Conservation (phyloP, 64 coral and sea anemone species). For the Montipora foliosa region DNA sequence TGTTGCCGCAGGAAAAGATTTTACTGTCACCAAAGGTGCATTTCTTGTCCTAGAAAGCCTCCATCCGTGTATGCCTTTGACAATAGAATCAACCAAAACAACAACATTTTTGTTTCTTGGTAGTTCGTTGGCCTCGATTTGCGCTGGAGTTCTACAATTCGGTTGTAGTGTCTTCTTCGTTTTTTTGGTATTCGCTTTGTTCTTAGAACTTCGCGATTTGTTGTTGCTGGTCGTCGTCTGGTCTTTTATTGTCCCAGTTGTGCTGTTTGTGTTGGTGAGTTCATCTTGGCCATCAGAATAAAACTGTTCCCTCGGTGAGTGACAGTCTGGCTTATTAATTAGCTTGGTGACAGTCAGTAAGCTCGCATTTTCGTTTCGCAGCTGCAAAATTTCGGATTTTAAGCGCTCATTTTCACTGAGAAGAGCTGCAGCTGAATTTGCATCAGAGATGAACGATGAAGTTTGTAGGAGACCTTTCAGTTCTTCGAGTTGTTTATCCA, state of each 20-base stretch:
- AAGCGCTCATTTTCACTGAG: background rate
- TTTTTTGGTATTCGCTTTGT: constrained; percentile 20
- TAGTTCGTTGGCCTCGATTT: background rate
- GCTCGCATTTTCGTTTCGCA: background rate
- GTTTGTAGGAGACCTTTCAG: background rate
- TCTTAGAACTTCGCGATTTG: constrained; percentile 30
- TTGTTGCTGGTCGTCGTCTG: constrained; percentile 24
- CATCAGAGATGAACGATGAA: background rate
- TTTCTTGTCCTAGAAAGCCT: constrained; percentile 3
- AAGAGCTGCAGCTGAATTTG: background rate
- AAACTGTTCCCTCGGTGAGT: background rate
- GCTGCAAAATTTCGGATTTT: background rate
- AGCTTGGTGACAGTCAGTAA: background rate
- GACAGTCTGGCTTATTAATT: constrained; percentile 4
- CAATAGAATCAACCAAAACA: constrained; percentile 26
- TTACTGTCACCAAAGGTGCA: constrained; percentile 10
- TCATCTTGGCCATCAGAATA: constrained; percentile 13
- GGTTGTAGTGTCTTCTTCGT: constrained; percentile 12
- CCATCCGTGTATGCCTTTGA: constrained; percentile 51
- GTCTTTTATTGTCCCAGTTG: constrained; percentile 20
- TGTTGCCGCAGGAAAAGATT: constrained; percentile 33
- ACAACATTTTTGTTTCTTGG: constrained; percentile 19
- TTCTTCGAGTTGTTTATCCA: background rate
- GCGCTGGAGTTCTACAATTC: background rate
- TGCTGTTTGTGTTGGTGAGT: constrained; percentile 2